phyloP scores from a whole-genome alignment of 92 coral and sea anemone species.

The Paragorgia papillata region DNA sequence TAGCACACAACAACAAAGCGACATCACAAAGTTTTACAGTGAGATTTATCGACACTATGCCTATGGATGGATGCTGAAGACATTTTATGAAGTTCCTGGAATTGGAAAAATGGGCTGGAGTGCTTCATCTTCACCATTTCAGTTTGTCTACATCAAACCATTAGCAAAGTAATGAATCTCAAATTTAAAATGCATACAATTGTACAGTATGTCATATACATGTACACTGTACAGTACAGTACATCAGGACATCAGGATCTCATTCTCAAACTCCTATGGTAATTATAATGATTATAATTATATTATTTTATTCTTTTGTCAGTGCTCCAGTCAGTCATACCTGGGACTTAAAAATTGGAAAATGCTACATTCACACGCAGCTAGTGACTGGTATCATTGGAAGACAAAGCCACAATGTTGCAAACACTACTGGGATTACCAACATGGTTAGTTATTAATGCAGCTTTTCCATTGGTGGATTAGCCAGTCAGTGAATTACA shows the following conservation, averaged over 20 bases:
- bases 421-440: slow-evolving; percentile 79
- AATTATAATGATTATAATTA: too few relatives aligned
- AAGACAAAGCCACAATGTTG: slow-evolving; percentile 70
- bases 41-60: slow-evolving; percentile 78
- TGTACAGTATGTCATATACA: too few relatives aligned
- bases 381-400: slow-evolving; percentile 83
- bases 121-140: slow-evolving; percentile 87
- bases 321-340: slow-evolving; percentile 83
- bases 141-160: slow-evolving; percentile 86
- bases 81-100: slow-evolving; percentile 92
- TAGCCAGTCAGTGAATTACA: too few relatives aligned
- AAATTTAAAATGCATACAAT: too few relatives aligned
- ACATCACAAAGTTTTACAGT: slow-evolving; percentile 82
- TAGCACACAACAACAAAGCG: slow-evolving; percentile 72
- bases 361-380: slow-evolving; percentile 85
- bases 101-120: slow-evolving; percentile 96
- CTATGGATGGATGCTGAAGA: slow-evolving; percentile 84
- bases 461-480: too few relatives aligned
- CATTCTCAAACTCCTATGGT: too few relatives aligned
- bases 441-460: slow-evolving; percentile 53
- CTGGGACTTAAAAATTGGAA: slow-evolving; percentile 89
- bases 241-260: too few relatives aligned
- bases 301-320: too few relatives aligned
- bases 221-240: too few relatives aligned
- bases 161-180: slow-evolving; percentile 61